Percentiles rank a stretch among this genome's conserved stretches.
These are phyloP conservation scores for Platysteira castanea DNA, from an alignment of 2,113 vertebrate species.

Conservation along the genomic window DNA sequence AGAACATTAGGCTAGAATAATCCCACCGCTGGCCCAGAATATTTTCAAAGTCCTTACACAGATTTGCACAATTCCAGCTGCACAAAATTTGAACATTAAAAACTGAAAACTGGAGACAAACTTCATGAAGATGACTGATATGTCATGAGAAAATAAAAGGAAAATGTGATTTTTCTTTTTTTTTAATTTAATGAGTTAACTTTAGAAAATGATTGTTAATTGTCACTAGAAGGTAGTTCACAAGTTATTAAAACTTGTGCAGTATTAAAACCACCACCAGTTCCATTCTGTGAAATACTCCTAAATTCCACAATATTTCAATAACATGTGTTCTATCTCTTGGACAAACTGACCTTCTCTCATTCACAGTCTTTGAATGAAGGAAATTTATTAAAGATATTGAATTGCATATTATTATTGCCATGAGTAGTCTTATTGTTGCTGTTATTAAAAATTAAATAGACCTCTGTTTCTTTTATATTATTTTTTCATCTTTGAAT, in stretches of 20 bases:
- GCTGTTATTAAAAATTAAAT: not conserved
- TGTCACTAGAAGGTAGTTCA: not conserved
- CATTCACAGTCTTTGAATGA: not conserved
- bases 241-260: not conserved
- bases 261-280: not conserved
- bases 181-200: not conserved
- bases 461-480: not conserved
- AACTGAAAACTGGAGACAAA: not conserved
- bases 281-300: not conserved
- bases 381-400: not conserved
- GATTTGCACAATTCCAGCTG: not conserved
- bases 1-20: not conserved
- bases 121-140: not conserved
- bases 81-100: not conserved
- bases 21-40: not conserved
- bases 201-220: not conserved
- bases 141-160: not conserved
- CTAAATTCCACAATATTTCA: not conserved
- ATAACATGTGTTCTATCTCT: not conserved
- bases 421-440: not conserved
- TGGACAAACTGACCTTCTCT: not conserved
- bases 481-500: not conserved
- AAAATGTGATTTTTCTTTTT: not conserved
- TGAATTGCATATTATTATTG: not conserved
- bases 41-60: not conserved